Conservation (phyloP, 2,797 vertebrate species). For the Hoplostethus mediterraneus region DNA sequence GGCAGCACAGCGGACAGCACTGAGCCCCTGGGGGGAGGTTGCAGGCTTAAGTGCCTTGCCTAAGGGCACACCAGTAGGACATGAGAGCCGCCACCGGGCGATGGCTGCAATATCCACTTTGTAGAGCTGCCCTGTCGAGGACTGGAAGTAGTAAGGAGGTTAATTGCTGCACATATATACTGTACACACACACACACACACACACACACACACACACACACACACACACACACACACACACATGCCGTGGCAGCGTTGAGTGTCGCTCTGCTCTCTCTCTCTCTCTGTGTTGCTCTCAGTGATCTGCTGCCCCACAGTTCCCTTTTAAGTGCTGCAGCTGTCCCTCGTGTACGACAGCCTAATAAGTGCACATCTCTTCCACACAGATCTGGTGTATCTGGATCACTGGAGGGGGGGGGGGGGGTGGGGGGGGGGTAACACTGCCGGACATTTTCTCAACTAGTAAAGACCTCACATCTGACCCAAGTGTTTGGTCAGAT, state of each 20-base stretch:
- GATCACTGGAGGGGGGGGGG: too few relatives aligned
- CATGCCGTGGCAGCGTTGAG: too few relatives aligned
- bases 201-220: background rate
- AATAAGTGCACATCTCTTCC: too few relatives aligned
- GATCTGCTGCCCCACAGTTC: background rate
- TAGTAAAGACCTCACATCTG: too few relatives aligned
- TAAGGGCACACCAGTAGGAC: conserved; percentile 18
- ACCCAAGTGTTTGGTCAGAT: too few relatives aligned
- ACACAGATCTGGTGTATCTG: too few relatives aligned
- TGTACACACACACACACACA: background rate
- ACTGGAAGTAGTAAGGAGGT: background rate
- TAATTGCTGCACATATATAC: background rate
- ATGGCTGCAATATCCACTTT: background rate
- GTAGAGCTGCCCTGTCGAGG: background rate
- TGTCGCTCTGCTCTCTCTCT: background rate
- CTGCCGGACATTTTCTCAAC: too few relatives aligned
- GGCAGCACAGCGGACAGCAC: conserved; percentile 22
- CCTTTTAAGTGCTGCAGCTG: background rate
- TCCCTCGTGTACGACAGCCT: too few relatives aligned
- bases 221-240: background rate
- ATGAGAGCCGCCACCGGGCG: background rate
- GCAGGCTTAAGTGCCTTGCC: conserved; percentile 45
- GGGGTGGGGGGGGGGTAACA: too few relatives aligned
- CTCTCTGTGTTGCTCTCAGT: background rate
- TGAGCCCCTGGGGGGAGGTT: conserved; percentile 13